These are phyloP conservation scores for Palythoa grandis DNA, from an alignment of 92 coral and sea anemone genomes.

Conservation along the genomic window DNA sequence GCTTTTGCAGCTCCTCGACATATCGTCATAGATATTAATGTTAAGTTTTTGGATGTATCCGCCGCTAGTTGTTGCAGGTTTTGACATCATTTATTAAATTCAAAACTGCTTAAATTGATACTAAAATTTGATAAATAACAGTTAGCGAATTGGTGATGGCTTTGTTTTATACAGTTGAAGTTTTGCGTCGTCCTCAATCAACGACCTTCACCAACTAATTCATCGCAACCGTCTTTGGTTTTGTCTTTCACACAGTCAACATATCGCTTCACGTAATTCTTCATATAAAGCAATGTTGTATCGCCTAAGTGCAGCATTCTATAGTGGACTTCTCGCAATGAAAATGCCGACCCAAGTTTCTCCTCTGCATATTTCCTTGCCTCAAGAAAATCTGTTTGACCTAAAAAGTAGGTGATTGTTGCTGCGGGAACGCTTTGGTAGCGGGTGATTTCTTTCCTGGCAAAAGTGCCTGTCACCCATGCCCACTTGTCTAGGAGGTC, in stretches of 20 bases:
- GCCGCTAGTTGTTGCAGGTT: too few species aligned
- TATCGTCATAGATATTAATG: too few species aligned
- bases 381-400: constrained; percentile 56
- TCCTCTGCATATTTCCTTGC: constrained; percentile 58
- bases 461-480: constrained; percentile 80
- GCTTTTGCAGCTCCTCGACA: too few species aligned
- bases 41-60: too few species aligned
- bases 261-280: constrained; percentile 39
- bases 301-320: constrained; percentile 67
- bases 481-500: constrained; percentile 72
- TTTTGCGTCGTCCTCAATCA: neutral
- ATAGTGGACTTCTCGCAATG: constrained; percentile 66
- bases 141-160: too few species aligned
- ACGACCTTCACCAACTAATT: neutral
- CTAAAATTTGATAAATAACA: too few species aligned
- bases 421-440: constrained; percentile 72
- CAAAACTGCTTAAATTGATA: too few species aligned
- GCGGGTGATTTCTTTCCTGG: constrained; percentile 54
- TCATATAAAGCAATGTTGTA: constrained; percentile 51
- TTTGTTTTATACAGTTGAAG: too few species aligned
- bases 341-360: constrained; percentile 58
- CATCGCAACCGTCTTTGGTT: constrained; percentile 15
- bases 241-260: neutral
- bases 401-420: constrained; percentile 62
- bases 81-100: too few species aligned